Conservation (phyloP, 2,797 vertebrate species). For the Cuculus canorus region DNA sequence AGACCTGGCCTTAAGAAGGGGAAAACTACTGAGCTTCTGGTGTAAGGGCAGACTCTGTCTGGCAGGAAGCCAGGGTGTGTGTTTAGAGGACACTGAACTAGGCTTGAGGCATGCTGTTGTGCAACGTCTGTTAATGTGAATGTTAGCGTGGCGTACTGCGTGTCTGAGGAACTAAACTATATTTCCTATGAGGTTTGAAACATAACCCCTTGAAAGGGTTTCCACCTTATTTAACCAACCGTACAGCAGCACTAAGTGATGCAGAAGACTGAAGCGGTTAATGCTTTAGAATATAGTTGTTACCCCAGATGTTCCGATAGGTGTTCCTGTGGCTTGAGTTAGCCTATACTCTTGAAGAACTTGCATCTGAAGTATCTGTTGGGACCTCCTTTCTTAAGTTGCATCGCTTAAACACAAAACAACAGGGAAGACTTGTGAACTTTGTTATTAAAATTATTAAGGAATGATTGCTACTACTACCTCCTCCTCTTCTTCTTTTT, state of each 20-base stretch:
- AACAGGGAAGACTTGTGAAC: neutral
- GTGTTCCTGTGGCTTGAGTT: neutral
- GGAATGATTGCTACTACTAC: neutral
- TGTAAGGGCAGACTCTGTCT: neutral
- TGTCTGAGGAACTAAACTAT: neutral
- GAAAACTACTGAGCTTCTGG: neutral
- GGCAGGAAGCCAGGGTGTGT: neutral
- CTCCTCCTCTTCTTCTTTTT: neutral
- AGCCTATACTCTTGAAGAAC: neutral
- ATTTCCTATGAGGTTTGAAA: neutral
- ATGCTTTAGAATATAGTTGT: neutral
- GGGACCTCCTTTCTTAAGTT: neutral
- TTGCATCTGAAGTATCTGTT: neutral
- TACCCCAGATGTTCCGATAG: neutral
- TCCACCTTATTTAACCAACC: neutral
- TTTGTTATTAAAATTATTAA: neutral
- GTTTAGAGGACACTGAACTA: neutral
- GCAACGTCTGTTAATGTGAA: neutral
- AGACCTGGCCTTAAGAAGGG: neutral
- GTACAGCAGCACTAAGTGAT: neutral
- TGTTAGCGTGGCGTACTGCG: neutral
- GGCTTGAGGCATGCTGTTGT: neutral
- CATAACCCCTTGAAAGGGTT: neutral
- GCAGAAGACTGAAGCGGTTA: neutral
- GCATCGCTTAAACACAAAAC: neutral